Evolutionary conservation across 2,888 invertebrate genomes (phyloP), one percentile per base, ranked within the genome.

Genomic region (Synanthedon myopaeformis): DNA sequence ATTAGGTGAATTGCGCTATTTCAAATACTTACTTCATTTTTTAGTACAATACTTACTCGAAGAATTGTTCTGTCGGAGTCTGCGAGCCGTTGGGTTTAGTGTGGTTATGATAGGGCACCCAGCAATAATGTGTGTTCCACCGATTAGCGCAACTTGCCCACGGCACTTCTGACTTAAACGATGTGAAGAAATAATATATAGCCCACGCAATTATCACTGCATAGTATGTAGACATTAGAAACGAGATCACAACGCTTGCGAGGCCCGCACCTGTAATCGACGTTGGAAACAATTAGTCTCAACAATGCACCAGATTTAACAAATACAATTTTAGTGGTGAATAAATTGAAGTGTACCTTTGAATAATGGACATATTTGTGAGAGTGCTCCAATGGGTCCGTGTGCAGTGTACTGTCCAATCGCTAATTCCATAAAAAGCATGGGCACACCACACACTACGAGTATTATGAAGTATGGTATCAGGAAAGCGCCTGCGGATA

Each of bases 201-300:
- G 96, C 93, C 91, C 97, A 97, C 57, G 96, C 95, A 80, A 97
- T 96, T 78, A 98, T 95, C 63, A 97, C 96, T 79, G 96, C 96
- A 82, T 97, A 97, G 82, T 97, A 97, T 53, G 97, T 96, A 63
- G 96, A 96, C 92, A 98, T 94, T 73, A 97, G 88, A 86, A 97
- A 96, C 62, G 97, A 97, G 78, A 97, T 95, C 76, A 97, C 93
- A 60, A 97, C 96, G 76, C 96, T 96, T 57, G 96, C 96, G 65
- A 98, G 89, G 56, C 97, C 98, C 62, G 96, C 95, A 69, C 97
- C 97, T 97, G 84, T n/a, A 86, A 87, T 45, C 45, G 2, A 3
- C 5, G 6, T 35, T 35, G 35, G 10, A 8, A 35, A 35, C 35
- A 35, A 35, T 35, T 35, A 35, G 10, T 35, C 35, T 35, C 2